Base-by-base conservation (phyloP, 2,888 invertebrate species). In the Drosophila longiperda region DNA sequence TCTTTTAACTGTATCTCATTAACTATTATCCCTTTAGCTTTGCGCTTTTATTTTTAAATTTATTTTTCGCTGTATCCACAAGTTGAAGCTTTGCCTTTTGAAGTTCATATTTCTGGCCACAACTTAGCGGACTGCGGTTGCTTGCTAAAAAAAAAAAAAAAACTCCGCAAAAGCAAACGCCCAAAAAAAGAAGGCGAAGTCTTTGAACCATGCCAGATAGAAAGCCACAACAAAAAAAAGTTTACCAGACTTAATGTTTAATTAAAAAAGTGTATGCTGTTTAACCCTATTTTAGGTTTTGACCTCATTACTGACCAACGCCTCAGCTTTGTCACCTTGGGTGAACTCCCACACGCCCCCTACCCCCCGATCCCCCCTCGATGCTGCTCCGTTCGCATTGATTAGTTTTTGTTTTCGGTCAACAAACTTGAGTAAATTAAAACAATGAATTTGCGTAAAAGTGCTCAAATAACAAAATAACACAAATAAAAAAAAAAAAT, bases 391-490 rank as follows among this genome's bases (percentile, higher is more conserved):
- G 38, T 50, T 53, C 57, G 60, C 81, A 84, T 85, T 85, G 87
- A 85, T 85, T 86, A 86, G 85, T 85, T 85, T 85, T 83, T 85
- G 84, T 82, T 86, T 83, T 83, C 83, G 87, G 82, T 83, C 87
- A 87, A 86, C 86, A 83, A 84, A 86, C 88, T 87, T 86, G 76
- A 75, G 80, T 88, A 88, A 86, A 88, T 88, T 86, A 83, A 85
- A 88, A 88, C 87, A 87, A 87, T 86, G 86, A 87, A 88, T 88
- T 84, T 88, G 84, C 86, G 84, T 80, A 80, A 87, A 87, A 87
- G 73, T 79, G 78, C 73, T 70, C 66, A 32, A 66, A 70, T 52
- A 64, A 69, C 57, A 50, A 29, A 50, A 66, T 50, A 38, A 55
- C 12, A 38, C 17, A 26, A 26, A 26, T 5, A 36, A 17, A 17